A percentile compares a stretch with the other conserved stretches of the same genome.
These are phyloP conservation scores for Cylindroiulus punctatus DNA, from an alignment of 2,888 invertebrate genomes.

Conservation along the genomic window DNA sequence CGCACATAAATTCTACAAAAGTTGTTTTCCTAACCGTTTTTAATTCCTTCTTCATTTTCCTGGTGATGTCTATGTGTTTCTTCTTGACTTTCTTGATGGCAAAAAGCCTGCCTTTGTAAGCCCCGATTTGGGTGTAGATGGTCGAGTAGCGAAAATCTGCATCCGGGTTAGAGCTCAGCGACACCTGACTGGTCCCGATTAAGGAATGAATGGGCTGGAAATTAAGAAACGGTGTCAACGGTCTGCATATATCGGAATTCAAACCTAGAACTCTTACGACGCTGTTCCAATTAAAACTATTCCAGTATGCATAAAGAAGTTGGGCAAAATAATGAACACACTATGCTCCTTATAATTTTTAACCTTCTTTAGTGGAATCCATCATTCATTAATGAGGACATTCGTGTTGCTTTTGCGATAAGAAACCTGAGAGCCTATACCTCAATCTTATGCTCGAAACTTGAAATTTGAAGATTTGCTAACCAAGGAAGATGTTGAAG, in stretches of 20 bases:
- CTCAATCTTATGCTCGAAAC: no score
- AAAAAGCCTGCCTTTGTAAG: conserved; percentile 86
- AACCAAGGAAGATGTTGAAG: no score
- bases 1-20: not conserved
- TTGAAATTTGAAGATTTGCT: no score
- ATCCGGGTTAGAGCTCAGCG: conserved; percentile 90
- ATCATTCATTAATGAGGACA: no score
- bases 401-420: no score
- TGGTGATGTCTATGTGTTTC: conserved; percentile 86
- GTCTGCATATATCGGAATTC: not conserved
- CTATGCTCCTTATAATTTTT: no score
- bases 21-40: conserved; percentile 71
- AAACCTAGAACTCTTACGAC: no score
- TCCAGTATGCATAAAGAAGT: no score
- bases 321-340: no score
- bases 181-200: conserved; percentile 84
- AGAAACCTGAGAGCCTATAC: no score
- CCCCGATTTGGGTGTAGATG: conserved; percentile 88
- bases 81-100: conserved; percentile 87
- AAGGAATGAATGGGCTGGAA: conserved; percentile 69
- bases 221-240: not conserved
- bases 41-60: conserved; percentile 91
- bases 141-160: conserved; percentile 89
- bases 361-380: no score
- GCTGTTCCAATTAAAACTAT: no score